A percentile compares a stretch with the other conserved stretches of the same genome.
Evolutionary conservation across 2,797 vertebrate genomes (phyloP).

Genomic region (Pristis pectinata): DNA sequence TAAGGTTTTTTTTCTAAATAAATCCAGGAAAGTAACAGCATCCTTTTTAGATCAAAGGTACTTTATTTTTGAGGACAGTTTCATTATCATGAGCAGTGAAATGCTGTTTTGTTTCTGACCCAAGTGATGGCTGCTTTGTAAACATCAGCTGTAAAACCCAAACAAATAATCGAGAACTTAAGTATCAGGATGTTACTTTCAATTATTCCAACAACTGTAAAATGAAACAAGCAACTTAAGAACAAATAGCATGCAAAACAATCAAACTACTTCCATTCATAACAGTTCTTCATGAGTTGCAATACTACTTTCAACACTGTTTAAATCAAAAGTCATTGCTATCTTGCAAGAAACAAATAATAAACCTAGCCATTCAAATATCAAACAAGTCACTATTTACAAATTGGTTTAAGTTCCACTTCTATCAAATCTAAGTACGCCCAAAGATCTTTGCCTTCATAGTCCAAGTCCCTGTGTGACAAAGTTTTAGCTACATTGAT

Average conservation of each 20-base stretch:
- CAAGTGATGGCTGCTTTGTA: background rate
- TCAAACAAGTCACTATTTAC: background rate
- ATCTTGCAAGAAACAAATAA: background rate
- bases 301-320: background rate
- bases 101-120: background rate
- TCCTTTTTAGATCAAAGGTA: background rate
- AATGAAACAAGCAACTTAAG: background rate
- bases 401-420: background rate
- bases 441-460: background rate
- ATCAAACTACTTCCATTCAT: background rate
- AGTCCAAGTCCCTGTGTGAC: slow-evolving; percentile 53
- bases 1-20: background rate
- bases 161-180: background rate
- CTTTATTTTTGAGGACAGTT: background rate
- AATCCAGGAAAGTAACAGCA: background rate
- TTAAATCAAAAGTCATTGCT: background rate
- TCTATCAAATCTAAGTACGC: background rate
- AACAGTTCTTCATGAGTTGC: background rate
- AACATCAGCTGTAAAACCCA: background rate
- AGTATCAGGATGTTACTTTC: background rate
- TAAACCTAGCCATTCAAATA: background rate
- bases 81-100: background rate
- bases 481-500: slow-evolving; percentile 58
- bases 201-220: background rate
- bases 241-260: background rate